Evolutionary conservation across 2,797 vertebrate species (phyloP).

Genomic region (Lutjanus campechanus): DNA sequence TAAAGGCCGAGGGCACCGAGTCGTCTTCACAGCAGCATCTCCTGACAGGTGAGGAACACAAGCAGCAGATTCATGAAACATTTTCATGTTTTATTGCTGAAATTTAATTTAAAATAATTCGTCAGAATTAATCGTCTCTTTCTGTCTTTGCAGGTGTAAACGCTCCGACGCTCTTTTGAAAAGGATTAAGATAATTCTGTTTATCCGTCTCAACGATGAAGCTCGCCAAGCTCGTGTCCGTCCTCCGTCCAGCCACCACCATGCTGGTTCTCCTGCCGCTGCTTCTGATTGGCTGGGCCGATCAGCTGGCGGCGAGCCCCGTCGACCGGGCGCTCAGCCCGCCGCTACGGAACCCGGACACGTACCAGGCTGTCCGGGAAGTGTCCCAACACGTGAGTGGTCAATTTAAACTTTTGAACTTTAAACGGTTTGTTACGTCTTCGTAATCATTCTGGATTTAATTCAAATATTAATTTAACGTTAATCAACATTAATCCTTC

Average conservation of each 20-base stretch:
- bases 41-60: slow-evolving; percentile 55
- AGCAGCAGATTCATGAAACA: background rate
- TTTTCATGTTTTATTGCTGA: background rate
- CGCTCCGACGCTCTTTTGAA: background rate
- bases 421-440: background rate
- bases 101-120: background rate
- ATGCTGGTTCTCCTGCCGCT: slow-evolving; percentile 48
- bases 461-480: no score
- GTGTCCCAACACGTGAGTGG: slow-evolving; percentile 66
- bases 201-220: slow-evolving; percentile 52
- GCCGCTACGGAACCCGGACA: slow-evolving; percentile 26
- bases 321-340: slow-evolving; percentile 24
- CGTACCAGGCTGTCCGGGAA: background rate
- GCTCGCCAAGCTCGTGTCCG: slow-evolving; percentile 1
- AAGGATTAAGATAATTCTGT: background rate
- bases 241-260: slow-evolving; percentile 4
- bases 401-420: no score
- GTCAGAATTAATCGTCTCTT: background rate
- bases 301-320: slow-evolving; percentile 5
- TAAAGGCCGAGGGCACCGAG: slow-evolving; percentile 48
- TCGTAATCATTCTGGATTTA: background rate
- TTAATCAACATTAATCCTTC: background rate
- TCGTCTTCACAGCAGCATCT: slow-evolving; percentile 54
- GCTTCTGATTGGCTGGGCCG: slow-evolving; percentile 68
- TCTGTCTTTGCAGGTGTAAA: slow-evolving; percentile 48